Conservation (phyloP, 2,888 invertebrate species). For the Ctenicera cuprea region DNA sequence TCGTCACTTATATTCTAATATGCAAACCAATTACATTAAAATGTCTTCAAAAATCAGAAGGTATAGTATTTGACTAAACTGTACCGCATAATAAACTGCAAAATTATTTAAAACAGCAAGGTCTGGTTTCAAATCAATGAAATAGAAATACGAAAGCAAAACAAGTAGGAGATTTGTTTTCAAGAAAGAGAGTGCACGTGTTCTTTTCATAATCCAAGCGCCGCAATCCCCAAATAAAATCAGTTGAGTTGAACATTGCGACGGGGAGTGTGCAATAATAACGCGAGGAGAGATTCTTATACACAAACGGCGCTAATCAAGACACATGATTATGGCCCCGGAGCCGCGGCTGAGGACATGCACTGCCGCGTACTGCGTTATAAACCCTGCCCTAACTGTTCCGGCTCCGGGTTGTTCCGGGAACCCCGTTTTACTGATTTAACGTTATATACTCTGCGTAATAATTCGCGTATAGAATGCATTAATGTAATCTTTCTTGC, state of each 20-base stretch:
- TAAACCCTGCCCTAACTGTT: conserved; percentile 64
- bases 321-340: conserved; percentile 72
- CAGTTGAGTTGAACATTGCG: conserved; percentile 57
- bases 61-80: too few species aligned
- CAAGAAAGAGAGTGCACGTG: conserved; percentile 23
- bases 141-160: not conserved
- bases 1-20: too few species aligned
- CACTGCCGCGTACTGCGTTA: conserved; percentile 65
- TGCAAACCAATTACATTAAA: too few species aligned
- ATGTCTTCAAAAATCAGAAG: too few species aligned
- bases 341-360: conserved; percentile 67
- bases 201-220: conserved; percentile 41
- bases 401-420: conserved; percentile 53
- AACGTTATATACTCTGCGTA: conserved; percentile 51
- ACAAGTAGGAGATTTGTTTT: not conserved
- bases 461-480: conserved; percentile 54
- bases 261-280: conserved; percentile 65
- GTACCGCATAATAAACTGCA: too few species aligned
- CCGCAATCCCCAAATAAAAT: conserved; percentile 59
- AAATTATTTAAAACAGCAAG: not conserved
- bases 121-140: too few species aligned
- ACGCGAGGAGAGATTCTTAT: conserved; percentile 69
- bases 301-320: conserved; percentile 73
- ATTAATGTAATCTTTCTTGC: conserved; percentile 53
- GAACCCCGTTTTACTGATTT: conserved; percentile 54